phyloP scores from a whole-genome alignment of 2,888 invertebrate species.

The Drosophila lutescens region DNA sequence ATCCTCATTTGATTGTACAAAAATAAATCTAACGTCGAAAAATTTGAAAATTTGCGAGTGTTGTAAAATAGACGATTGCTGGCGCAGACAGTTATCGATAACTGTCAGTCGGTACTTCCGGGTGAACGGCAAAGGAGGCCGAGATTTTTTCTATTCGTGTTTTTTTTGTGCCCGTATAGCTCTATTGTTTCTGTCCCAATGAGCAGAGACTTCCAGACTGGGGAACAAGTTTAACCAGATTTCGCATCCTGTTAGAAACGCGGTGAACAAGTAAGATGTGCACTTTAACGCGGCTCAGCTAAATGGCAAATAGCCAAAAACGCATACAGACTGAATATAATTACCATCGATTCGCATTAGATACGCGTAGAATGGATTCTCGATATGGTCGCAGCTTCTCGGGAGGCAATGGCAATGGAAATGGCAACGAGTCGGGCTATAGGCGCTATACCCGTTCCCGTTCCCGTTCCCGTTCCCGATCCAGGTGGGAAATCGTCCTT shows the following conservation, averaged over 20 bases:
- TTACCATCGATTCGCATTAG: constrained; percentile 48
- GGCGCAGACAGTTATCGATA: not conserved
- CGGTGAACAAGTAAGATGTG: constrained; percentile 23
- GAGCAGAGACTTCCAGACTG: not conserved
- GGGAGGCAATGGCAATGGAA: constrained; percentile 45
- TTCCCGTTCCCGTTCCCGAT: constrained; percentile 83
- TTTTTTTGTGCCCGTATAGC: constrained; percentile 1
- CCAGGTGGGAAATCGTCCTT: constrained; percentile 56
- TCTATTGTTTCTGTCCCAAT: constrained; percentile 3
- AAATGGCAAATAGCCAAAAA: not conserved
- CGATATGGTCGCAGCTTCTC: constrained; percentile 72
- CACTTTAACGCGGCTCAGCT: not conserved
- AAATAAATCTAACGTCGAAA: not conserved
- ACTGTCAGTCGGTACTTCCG: not conserved
- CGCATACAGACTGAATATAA: constrained; percentile 4
- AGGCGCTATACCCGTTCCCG: constrained; percentile 82
- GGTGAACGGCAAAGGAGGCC: constrained; percentile 25
- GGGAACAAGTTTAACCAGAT: not conserved
- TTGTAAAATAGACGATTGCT: not conserved
- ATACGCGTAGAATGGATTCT: constrained; percentile 70
- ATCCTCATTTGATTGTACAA: constrained; percentile 17
- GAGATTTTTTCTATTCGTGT: constrained; percentile 17
- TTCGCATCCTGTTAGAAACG: not conserved
- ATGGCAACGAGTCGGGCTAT: constrained; percentile 46
- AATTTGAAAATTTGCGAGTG: not conserved